Conservation (phyloP, 1,140 invertebrate species). For the Drosophila burlai region DNA sequence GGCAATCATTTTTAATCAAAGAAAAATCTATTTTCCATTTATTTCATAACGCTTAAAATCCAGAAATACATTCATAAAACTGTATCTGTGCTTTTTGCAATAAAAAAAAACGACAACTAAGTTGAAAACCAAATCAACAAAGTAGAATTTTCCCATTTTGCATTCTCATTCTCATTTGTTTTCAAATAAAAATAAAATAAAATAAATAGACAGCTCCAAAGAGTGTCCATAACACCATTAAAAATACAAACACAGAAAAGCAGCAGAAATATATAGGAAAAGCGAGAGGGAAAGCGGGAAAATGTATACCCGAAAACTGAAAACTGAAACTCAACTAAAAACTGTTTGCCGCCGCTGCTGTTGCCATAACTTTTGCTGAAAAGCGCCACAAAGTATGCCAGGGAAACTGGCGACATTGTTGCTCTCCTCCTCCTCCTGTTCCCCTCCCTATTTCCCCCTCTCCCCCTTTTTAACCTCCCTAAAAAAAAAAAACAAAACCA, state of each 20-base stretch:
- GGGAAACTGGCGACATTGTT: constrained; percentile 79
- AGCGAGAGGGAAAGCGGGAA: constrained; percentile 10
- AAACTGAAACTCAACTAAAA: constrained; percentile 48
- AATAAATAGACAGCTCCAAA: not conserved
- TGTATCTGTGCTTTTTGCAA: not conserved
- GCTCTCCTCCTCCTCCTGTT: constrained; percentile 30
- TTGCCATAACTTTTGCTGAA: constrained; percentile 60
- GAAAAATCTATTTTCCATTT: not conserved
- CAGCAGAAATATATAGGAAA: not conserved
- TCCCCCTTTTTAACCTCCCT: too few species aligned
- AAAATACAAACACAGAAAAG: constrained; percentile 21
- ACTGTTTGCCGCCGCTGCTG: constrained; percentile 42
- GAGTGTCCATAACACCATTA: constrained; percentile 52
- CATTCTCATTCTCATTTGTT: constrained; percentile 21
- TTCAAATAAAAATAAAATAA: constrained; percentile 2
- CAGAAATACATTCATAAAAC: not conserved
- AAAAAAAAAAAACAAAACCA: constrained; percentile 25
- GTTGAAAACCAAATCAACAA: constrained; percentile 21
- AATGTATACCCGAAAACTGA: constrained; percentile 36
- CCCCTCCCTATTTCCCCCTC: not conserved
- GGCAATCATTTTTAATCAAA: not conserved
- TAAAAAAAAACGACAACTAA: not conserved
- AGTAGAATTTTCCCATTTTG: constrained; percentile 10
- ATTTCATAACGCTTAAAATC: not conserved
- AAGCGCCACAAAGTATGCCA: constrained; percentile 76